Base-by-base conservation (phyloP, 2,797 vertebrate species). In the Botia kubotai region DNA sequence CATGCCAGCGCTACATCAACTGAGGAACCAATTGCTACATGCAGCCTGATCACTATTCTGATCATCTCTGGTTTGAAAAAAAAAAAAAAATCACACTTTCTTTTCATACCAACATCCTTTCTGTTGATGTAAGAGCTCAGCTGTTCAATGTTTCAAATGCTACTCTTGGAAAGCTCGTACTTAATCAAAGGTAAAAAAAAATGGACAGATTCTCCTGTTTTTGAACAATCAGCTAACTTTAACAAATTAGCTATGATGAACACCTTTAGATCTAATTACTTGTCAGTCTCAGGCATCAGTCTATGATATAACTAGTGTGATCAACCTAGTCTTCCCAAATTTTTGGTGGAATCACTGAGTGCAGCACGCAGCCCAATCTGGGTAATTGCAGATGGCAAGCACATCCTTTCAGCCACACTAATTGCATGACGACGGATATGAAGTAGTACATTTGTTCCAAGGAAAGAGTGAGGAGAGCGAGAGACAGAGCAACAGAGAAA, bases 361-460 rank as follows among this genome's bases (percentile, higher is more conserved):
- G 71, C 80, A 52, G 75, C 80, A 86, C 36, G 11, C 57, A 48
- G 29, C 70, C 52, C 72, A 79, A 85, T 85, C 82, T 76, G 67
- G 62, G 48, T 86, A 86, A 86, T 84, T 88, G 80, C 82, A 80
- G 84, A 83, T 85, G 83, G 82, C 29, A 60, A 86, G 80, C 69
- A 68, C 55, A 58, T 57, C 69, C 82, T 82, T 86, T 85, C 80
- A 81, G 84, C 72, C 70, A 76, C 19, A 57, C 62, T 81, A 85
- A 83, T 85, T 86, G 79, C 19, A 8, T 86, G 82, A 87, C 77
- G 84, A 66, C 68, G 71, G 79, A 80, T 62, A 87, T 79, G 70
- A 85, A 81, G 78, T 75, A 71, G 77, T 74, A 66, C 77, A 46
- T 52, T 65, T 68, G 82, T 80, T 83, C 21, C 58, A 66, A 79